Percentiles rank a stretch among this genome's conserved stretches.
Conservation (phyloP, 2,888 invertebrate species). For the Scaptomyza flava region DNA sequence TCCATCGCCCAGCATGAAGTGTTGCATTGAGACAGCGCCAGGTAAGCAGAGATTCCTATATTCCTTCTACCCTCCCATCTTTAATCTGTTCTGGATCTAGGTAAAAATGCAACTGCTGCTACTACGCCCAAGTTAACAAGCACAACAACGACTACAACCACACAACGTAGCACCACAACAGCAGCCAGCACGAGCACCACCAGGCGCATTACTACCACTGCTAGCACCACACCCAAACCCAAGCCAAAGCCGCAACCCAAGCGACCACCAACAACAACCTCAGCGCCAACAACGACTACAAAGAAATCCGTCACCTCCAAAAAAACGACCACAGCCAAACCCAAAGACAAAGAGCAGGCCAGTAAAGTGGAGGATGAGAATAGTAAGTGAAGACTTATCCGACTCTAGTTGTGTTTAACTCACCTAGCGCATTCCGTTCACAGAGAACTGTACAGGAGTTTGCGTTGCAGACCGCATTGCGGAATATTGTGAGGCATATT, state of each 20-base stretch:
- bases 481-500: slow-evolving; percentile 93
- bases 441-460: slow-evolving; percentile 89
- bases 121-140: slow-evolving; percentile 53
- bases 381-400: slow-evolving; percentile 44
- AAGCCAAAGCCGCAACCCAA: slow-evolving; percentile 71
- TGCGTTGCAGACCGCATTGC: slow-evolving; percentile 93
- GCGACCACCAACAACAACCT: slow-evolving; percentile 70
- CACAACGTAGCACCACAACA: slow-evolving; percentile 60
- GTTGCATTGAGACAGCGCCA: slow-evolving; percentile 91
- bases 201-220: slow-evolving; percentile 70
- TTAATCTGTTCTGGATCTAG: slow-evolving; percentile 39
- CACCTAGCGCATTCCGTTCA: neutral
- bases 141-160: slow-evolving; percentile 55
- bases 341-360: slow-evolving; percentile 60
- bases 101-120: slow-evolving; percentile 83
- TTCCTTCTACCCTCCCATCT: neutral
- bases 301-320: slow-evolving; percentile 74
- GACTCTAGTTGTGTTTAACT: neutral
- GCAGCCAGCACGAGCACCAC: slow-evolving; percentile 77
- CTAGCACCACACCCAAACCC: slow-evolving; percentile 68
- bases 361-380: slow-evolving; percentile 74
- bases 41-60: slow-evolving; percentile 72
- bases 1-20: slow-evolving; percentile 92
- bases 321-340: slow-evolving; percentile 64
- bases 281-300: slow-evolving; percentile 64